Evolutionary conservation across 2,113 vertebrate species (phyloP).

Genomic region (Caranx melampygus): DNA sequence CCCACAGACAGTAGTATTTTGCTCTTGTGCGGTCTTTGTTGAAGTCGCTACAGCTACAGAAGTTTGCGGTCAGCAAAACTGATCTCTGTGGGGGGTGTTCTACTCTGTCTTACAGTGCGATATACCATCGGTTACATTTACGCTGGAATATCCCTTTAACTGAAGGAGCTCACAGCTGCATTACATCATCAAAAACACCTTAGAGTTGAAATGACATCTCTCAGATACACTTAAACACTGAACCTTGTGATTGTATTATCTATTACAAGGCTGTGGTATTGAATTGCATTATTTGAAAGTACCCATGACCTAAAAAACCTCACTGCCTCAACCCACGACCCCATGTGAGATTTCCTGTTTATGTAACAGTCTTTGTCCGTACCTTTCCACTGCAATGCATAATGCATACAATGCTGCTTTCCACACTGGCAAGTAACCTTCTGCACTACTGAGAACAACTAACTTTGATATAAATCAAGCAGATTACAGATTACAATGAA

Average conservation of each 20-base stretch:
- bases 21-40: too few relatives aligned
- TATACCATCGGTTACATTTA: background rate
- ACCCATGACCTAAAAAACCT: conserved; percentile 20
- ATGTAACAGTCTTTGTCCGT: conserved; percentile 49
- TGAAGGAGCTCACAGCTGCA: background rate
- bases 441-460: conserved; percentile 29
- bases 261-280: background rate
- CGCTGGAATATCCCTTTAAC: background rate
- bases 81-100: too few relatives aligned
- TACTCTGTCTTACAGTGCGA: too few relatives aligned
- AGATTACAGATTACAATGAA: conserved; percentile 53
- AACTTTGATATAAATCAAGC: conserved; percentile 54
- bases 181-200: background rate
- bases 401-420: conserved; percentile 50
- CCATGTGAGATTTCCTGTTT: conserved; percentile 27
- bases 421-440: conserved; percentile 45
- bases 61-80: too few relatives aligned
- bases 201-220: background rate
- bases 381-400: conserved; percentile 45
- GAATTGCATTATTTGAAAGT: conserved; percentile 2
- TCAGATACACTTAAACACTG: background rate
- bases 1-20: too few relatives aligned
- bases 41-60: too few relatives aligned
- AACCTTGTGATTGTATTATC: background rate
- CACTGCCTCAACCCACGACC: conserved; percentile 13